Evolutionary conservation across 1,140 invertebrate species (phyloP).

Genomic region (Teleopsis dalmanni): DNA sequence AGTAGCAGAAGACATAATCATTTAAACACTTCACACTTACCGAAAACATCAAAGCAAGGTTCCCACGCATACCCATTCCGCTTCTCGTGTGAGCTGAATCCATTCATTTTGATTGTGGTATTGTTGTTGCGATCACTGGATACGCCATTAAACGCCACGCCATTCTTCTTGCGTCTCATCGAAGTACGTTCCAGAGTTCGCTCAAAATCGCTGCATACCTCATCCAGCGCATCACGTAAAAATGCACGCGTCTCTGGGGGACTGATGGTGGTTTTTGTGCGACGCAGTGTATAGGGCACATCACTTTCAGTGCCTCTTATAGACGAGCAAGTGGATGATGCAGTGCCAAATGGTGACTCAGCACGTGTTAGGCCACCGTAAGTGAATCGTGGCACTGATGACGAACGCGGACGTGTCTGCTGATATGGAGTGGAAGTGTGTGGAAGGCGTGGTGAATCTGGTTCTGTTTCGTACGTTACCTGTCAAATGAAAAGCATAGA

Average conservation of each 20-base stretch:
- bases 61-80: slow-evolving; percentile 2
- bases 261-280: slow-evolving; percentile 10
- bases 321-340: slow-evolving; percentile 38
- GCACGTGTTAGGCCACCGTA: slow-evolving; percentile 22
- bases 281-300: slow-evolving; percentile 20
- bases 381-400: slow-evolving; percentile 36
- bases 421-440: slow-evolving; percentile 6
- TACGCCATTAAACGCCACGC: slow-evolving; percentile 1
- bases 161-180: slow-evolving; percentile 23
- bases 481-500: slow-evolving; percentile 12
- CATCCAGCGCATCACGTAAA: slow-evolving; percentile 48
- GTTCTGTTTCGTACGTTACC: slow-evolving; percentile 38
- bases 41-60: not conserved
- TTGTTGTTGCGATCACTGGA: slow-evolving; percentile 37
- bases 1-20: not conserved
- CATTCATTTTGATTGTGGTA: not conserved
- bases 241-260: slow-evolving; percentile 36
- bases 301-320: slow-evolving; percentile 35
- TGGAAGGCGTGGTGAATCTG: slow-evolving; percentile 30
- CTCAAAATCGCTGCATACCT: slow-evolving; percentile 69
- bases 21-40: not conserved
- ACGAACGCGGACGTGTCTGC: slow-evolving; percentile 4
- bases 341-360: slow-evolving; percentile 36
- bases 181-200: slow-evolving; percentile 54
- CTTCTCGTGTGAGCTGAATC: slow-evolving; percentile 4